Evolutionary conservation across 1,140 invertebrate genomes (phyloP), one percentile per base, ranked within the genome.

Genomic region (Nasonia longicornis): DNA sequence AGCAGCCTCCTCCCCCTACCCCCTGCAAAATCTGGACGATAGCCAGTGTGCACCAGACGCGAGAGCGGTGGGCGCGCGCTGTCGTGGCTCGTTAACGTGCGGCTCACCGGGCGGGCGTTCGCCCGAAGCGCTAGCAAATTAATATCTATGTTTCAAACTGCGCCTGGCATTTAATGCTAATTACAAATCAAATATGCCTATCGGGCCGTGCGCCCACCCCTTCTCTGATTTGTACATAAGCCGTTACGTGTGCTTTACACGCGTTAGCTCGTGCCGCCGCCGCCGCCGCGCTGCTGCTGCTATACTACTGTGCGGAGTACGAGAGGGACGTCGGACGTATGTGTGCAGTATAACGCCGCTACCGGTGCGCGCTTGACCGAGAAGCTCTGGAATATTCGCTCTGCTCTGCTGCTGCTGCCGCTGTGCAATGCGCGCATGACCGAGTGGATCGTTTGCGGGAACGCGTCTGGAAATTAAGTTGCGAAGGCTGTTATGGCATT

Each of bases 131-230:
- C 74, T 77, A 78, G 83, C 83, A 84, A 85, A 86, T 85, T 85
- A 86, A 87, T 87, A 86, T 84, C 84, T 81, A 80, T 75, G 63
- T 48, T 82, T 74, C 82, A 86, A 85, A 84, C 83, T 86, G 84
- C 82, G 80, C 83, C 74, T 85, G 86, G 84, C 84, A 85, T 87
- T 87, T 87, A 87, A 87, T 86, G 84, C 84, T 87, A 85, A 87
- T 87, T 87, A 84, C 84, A 84, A 85, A 86, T 87, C 86, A 86
- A 85, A 85, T 84, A 84, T 84, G 84, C 82, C 83, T 84, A 85
- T 85, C 84, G 82, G 83, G 79, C 52, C 52, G 52, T n/a, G 52
- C 52, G 52, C 52, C 20, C 3, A n/a, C 82, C 82, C 82, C 82
- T 79, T 75, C 80, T 38, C 81, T 84, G 82, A 84, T 86, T 82